Conservation (phyloP, 2,888 invertebrate genomes). For the Scaptomyza polygonia region DNA sequence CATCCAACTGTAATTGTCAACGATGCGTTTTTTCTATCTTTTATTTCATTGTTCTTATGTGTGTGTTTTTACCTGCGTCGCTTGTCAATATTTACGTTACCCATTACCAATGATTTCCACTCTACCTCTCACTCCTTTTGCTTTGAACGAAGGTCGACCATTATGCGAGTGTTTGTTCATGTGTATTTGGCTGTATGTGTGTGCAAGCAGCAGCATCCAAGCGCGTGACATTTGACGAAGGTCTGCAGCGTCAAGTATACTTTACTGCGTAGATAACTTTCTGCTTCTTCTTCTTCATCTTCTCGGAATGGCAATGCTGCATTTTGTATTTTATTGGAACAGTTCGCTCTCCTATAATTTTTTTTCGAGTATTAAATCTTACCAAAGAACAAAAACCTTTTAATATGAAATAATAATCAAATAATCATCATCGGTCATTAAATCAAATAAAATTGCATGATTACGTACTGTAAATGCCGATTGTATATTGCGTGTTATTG, state of each 20-base stretch:
- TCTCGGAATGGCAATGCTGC: not conserved
- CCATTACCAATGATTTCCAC: constrained; percentile 29
- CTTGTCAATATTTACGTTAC: constrained; percentile 67
- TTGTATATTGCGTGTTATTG: not conserved
- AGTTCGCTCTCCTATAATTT: not conserved
- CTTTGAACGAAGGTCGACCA: constrained; percentile 56
- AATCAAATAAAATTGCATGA: no score
- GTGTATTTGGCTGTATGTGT: not conserved
- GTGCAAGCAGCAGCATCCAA: constrained; percentile 7
- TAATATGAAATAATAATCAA: not conserved
- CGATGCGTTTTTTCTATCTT: constrained; percentile 10
- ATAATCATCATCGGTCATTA: not conserved
- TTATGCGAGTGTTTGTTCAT: constrained; percentile 1
- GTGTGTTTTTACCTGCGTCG: constrained; percentile 21
- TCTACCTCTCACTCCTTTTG: constrained; percentile 4
- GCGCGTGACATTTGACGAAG: constrained; percentile 49
- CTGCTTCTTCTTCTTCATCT: constrained; percentile 5
- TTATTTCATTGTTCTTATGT: constrained; percentile 45
- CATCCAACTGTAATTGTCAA: constrained; percentile 46
- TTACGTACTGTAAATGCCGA: not conserved
- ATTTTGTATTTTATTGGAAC: not conserved
- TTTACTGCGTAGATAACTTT: constrained; percentile 32
- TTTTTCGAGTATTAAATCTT: no score
- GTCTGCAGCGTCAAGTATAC: constrained; percentile 24
- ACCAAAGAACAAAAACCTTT: constrained; percentile 6